These are phyloP conservation scores for Charina bottae DNA, from an alignment of 2,113 vertebrate genomes.

Conservation along the genomic window DNA sequence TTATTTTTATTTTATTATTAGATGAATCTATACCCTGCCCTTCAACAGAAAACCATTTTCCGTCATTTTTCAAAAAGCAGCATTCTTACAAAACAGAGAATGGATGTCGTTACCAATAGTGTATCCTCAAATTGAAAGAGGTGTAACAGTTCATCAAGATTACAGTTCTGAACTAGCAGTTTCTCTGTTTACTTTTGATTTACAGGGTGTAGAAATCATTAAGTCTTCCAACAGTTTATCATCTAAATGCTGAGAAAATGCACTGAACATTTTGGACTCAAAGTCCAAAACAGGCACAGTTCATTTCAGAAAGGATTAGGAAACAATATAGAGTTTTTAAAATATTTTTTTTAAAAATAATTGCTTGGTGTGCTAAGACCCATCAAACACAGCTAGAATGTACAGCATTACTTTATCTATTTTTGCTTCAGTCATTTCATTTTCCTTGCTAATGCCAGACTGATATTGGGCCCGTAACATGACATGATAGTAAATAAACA, in stretches of 20 bases:
- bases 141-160: not conserved
- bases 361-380: not conserved
- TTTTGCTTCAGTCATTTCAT: not conserved
- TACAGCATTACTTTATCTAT: not conserved
- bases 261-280: not conserved
- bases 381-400: not conserved
- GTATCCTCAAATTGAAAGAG: not conserved
- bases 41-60: not conserved
- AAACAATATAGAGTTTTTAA: not conserved
- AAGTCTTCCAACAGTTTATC: not conserved
- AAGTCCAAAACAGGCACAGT: not conserved
- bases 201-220: not conserved
- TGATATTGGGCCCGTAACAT: not conserved
- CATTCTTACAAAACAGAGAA: not conserved
- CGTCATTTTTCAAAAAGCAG: not conserved
- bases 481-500: not conserved
- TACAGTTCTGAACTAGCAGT: not conserved
- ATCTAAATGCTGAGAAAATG: not conserved
- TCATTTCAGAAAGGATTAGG: not conserved
- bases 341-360: not conserved
- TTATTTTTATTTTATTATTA: not conserved
- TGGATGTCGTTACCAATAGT: not conserved
- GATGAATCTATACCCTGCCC: not conserved
- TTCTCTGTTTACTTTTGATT: not conserved
- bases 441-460: not conserved